Conservation (phyloP, 1,140 invertebrate genomes). For the Papilio polytes region DNA sequence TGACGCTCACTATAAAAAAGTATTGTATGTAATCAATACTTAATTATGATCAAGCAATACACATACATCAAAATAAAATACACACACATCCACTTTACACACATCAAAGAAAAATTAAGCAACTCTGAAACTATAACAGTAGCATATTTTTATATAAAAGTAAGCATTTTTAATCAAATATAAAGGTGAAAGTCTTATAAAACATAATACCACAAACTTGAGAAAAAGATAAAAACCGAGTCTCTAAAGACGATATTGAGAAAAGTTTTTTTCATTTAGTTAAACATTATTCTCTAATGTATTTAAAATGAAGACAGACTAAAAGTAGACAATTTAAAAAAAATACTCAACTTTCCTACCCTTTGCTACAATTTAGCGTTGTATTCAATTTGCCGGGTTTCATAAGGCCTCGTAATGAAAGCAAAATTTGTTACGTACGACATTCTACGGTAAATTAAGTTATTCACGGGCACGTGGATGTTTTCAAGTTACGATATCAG, state of each 20-base stretch:
- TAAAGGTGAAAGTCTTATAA: too few species aligned
- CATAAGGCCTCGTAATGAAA: conserved; percentile 27
- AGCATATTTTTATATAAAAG: too few species aligned
- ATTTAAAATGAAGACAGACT: not conserved
- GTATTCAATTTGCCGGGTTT: conserved; percentile 32
- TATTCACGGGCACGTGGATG: conserved; percentile 21
- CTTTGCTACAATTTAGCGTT: conserved; percentile 11
- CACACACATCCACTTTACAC: too few species aligned
- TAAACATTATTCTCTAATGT: not conserved
- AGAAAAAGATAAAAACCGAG: too few species aligned
- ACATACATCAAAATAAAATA: too few species aligned
- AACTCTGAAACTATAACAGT: too few species aligned
- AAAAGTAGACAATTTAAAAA: not conserved
- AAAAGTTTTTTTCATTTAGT: not conserved
- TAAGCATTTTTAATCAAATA: too few species aligned
- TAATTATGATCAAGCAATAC: too few species aligned
- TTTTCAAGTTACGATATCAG: conserved; percentile 4
- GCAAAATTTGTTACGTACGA: conserved; percentile 30
- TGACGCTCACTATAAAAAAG: not conserved
- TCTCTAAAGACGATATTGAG: not conserved
- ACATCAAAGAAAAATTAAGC: too few species aligned
- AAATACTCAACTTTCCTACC: conserved; percentile 5
- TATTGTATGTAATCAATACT: too few species aligned
- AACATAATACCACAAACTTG: too few species aligned
- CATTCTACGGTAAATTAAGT: conserved; percentile 28